Percentiles rank a stretch among this genome's conserved stretches.
phyloP scores from a whole-genome alignment of 2,797 vertebrate genomes.

The Phrynocephalus vlangalii region DNA sequence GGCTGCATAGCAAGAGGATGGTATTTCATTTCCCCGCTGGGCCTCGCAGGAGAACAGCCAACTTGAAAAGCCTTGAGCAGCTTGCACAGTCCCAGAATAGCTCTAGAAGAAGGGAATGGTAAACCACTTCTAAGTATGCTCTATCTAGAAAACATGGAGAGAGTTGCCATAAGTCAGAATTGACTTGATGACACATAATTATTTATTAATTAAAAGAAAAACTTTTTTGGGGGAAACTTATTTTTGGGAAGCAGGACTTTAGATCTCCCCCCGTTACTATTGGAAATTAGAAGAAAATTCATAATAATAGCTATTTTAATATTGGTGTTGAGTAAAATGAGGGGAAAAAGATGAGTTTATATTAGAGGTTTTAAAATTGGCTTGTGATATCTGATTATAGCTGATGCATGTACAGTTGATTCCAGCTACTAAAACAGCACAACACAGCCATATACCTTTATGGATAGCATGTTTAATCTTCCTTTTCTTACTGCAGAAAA shows the following conservation, averaged over 20 bases:
- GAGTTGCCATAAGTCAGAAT: too few relatives aligned
- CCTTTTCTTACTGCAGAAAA: conserved; percentile 79
- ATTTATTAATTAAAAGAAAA: too few relatives aligned
- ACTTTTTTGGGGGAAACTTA: background rate
- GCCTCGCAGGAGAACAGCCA: too few relatives aligned
- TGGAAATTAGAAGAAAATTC: conserved; percentile 29
- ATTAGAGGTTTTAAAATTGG: conserved; percentile 1
- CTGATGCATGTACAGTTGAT: too few relatives aligned
- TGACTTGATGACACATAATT: too few relatives aligned
- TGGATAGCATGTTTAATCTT: conserved; percentile 62
- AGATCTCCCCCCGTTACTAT: background rate
- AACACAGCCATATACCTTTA: conserved; percentile 4
- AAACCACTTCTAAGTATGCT: too few relatives aligned
- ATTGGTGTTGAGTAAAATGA: conserved; percentile 43
- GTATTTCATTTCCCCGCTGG: too few relatives aligned
- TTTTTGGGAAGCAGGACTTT: conserved; percentile 5
- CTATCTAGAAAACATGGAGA: too few relatives aligned
- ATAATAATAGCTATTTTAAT: conserved; percentile 40
- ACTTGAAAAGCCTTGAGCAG: too few relatives aligned
- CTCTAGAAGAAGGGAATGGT: too few relatives aligned
- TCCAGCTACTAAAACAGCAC: background rate
- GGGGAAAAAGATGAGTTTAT: conserved; percentile 23
- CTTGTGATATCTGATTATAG: conserved; percentile 9
- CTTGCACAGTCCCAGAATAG: too few relatives aligned
- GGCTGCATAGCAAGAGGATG: too few relatives aligned